A percentile compares a stretch with the other conserved stretches of the same genome.
Evolutionary conservation across 2,888 invertebrate genomes (phyloP).

Genomic region (Hypomecis atomaria): DNA sequence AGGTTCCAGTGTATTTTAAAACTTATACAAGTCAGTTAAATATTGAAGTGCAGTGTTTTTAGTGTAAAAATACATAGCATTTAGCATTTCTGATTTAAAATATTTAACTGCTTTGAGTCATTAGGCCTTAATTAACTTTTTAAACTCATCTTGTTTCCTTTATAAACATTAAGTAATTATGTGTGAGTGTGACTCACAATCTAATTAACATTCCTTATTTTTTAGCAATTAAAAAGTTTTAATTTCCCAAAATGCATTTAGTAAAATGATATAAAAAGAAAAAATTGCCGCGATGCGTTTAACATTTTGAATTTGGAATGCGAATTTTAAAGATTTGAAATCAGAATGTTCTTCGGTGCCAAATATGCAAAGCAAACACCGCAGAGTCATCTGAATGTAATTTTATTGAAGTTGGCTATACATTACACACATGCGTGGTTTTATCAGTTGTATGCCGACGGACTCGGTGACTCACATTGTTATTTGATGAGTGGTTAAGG

Average conservation of each 20-base stretch:
- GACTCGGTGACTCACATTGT: conserved; percentile 56
- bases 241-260: background rate
- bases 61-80: background rate
- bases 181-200: background rate
- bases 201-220: background rate
- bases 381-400: conserved; percentile 40
- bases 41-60: background rate
- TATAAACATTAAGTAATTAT: too few relatives aligned
- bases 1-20: too few relatives aligned
- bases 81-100: background rate
- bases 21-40: too few relatives aligned
- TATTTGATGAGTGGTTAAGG: conserved; percentile 52
- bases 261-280: conserved; percentile 2
- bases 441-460: conserved; percentile 59
- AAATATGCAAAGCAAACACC: conserved; percentile 21
- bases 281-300: too few relatives aligned
- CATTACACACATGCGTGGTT: conserved; percentile 41
- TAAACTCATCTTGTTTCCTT: background rate
- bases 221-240: background rate
- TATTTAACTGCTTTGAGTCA: background rate
- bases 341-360: background rate
- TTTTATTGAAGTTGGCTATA: conserved; percentile 48
- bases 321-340: too few relatives aligned
- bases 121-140: background rate
- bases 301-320: too few relatives aligned